Conservation (phyloP, 2,113 vertebrate species). For the Chionomys nivalis region DNA sequence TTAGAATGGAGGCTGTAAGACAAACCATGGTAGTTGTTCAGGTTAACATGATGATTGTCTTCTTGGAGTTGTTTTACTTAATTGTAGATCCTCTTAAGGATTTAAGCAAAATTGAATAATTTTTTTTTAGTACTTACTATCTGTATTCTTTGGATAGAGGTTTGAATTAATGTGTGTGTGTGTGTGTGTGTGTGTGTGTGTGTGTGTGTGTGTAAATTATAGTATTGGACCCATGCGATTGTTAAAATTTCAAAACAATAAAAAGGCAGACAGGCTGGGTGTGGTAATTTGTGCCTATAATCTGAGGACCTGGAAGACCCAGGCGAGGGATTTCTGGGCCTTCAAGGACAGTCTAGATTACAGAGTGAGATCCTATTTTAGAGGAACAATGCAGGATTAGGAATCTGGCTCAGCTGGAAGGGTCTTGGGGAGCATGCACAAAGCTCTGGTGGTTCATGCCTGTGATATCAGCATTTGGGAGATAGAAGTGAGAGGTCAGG, state of each 20-base stretch:
- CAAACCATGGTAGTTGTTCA: not conserved
- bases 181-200: not conserved
- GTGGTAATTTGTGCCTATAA: not conserved
- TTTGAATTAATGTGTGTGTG: constrained; percentile 3
- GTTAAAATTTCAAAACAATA: constrained; percentile 8
- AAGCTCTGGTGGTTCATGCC: not conserved
- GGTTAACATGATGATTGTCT: not conserved
- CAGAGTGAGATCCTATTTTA: not conserved
- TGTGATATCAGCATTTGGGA: not conserved
- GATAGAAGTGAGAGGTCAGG: not conserved
- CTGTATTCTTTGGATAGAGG: constrained; percentile 4
- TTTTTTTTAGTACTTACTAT: not conserved
- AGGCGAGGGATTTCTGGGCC: not conserved
- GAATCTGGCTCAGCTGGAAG: not conserved
- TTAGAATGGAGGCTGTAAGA: not conserved
- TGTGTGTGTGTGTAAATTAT: too few species aligned
- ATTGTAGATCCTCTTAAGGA: not conserved
- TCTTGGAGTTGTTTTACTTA: not conserved
- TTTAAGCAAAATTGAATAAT: not conserved
- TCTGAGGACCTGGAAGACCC: not conserved
- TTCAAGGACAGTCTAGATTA: not conserved
- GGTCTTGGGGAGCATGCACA: not conserved
- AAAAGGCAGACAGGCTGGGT: not conserved
- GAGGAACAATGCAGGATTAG: not conserved
- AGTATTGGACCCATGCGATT: not conserved